These are phyloP conservation scores for Cheilosia vulpina DNA, from an alignment of 2,888 invertebrate genomes.

Conservation along the genomic window DNA sequence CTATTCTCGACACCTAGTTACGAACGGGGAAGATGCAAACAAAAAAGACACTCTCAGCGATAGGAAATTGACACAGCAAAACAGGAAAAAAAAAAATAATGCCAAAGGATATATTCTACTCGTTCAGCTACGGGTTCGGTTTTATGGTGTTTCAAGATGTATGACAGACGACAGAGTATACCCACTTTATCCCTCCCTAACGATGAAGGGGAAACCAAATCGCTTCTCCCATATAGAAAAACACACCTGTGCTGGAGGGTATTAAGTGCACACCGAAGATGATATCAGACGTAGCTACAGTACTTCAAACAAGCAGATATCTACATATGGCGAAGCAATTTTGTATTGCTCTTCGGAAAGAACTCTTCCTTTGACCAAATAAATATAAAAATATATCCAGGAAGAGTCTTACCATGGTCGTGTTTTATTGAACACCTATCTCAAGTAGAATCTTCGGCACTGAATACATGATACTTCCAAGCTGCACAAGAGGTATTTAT, in stretches of 20 bases:
- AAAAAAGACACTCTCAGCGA: constrained; percentile 12
- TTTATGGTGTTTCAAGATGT: constrained; percentile 47
- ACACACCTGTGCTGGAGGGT: constrained; percentile 27
- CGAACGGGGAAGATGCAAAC: constrained; percentile 53
- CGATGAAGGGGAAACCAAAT: constrained; percentile 61
- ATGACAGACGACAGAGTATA: constrained; percentile 33
- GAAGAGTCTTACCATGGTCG: no score
- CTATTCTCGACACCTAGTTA: constrained; percentile 87
- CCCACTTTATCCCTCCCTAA: background rate
- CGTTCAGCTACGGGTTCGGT: constrained; percentile 17
- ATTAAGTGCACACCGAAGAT: background rate
- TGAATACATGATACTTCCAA: background rate
- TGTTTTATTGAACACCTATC: background rate
- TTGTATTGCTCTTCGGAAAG: no score
- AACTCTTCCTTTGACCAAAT: no score
- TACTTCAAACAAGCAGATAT: constrained; percentile 19
- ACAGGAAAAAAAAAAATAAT: constrained; percentile 13
- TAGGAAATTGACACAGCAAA: constrained; percentile 22
- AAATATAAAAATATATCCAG: no score
- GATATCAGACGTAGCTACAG: background rate
- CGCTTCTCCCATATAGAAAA: constrained; percentile 48
- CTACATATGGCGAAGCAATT: no score
- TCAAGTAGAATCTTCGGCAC: background rate
- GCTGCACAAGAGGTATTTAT: no score
- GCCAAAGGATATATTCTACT: background rate